These are phyloP conservation scores for Nemoura dubitans DNA, from an alignment of 2,888 invertebrate genomes.

Conservation along the genomic window DNA sequence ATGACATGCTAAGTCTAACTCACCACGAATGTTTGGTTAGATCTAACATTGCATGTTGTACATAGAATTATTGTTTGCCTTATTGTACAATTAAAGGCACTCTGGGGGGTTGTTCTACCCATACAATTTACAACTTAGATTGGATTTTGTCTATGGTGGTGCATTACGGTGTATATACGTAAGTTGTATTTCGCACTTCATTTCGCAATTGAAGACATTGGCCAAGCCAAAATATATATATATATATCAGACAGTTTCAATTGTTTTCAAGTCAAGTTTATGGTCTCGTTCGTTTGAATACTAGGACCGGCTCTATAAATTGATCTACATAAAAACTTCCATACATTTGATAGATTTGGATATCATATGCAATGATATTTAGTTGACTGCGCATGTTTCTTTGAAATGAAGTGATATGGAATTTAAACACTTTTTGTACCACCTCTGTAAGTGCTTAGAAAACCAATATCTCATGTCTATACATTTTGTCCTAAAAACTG, in stretches of 20 bases:
- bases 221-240: slow-evolving; percentile 18
- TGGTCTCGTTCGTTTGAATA: neutral
- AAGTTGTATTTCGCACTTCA: slow-evolving; percentile 17
- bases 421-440: too few relatives aligned
- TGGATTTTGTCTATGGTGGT: slow-evolving; percentile 34
- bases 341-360: neutral
- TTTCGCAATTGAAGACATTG: slow-evolving; percentile 27
- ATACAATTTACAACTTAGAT: slow-evolving; percentile 35
- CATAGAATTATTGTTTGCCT: neutral
- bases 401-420: too few relatives aligned
- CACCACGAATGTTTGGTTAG: neutral
- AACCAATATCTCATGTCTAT: too few relatives aligned
- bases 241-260: slow-evolving; percentile 19
- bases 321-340: neutral
- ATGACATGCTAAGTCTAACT: neutral
- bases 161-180: neutral
- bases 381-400: neutral
- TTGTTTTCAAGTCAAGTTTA: slow-evolving; percentile 13
- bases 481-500: too few relatives aligned
- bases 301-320: neutral
- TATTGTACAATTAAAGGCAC: slow-evolving; percentile 14
- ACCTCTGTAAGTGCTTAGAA: too few relatives aligned
- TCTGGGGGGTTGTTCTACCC: slow-evolving; percentile 30
- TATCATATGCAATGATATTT: neutral
- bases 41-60: neutral